Conservation (phyloP, 2,888 invertebrate genomes). For the Amphipyra tragopoginis region DNA sequence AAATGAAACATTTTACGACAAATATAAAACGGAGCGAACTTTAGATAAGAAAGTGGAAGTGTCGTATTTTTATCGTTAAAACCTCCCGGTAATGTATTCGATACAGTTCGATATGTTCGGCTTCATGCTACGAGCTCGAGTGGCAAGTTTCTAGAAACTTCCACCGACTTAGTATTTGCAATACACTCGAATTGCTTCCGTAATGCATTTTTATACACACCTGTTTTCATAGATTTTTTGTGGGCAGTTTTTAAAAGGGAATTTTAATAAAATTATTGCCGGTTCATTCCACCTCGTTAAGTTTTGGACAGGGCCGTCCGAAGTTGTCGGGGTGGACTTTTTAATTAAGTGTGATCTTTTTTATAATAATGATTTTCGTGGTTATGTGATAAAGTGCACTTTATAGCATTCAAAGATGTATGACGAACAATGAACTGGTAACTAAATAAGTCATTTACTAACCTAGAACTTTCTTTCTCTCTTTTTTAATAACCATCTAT, state of each 20-base stretch:
- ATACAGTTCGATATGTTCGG: conserved; percentile 38
- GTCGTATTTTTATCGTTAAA: conserved; percentile 53
- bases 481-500: too few species aligned
- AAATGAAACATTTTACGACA: conserved; percentile 57
- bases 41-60: conserved; percentile 52
- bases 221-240: conserved; percentile 13
- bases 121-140: conserved; percentile 23
- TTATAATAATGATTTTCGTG: not conserved
- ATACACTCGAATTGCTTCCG: conserved; percentile 30
- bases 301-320: conserved; percentile 13
- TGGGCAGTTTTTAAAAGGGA: not conserved
- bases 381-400: too few species aligned
- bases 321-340: not conserved
- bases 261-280: conserved; percentile 7
- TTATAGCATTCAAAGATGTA: too few species aligned
- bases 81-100: conserved; percentile 53
- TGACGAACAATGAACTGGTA: too few species aligned
- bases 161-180: conserved; percentile 26
- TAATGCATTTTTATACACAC: conserved; percentile 36
- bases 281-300: conserved; percentile 8
- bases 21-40: conserved; percentile 51
- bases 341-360: conserved; percentile 1
- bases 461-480: too few species aligned
- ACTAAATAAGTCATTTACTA: too few species aligned
- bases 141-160: conserved; percentile 52